Percentiles rank a stretch among this genome's conserved stretches.
Conservation (phyloP, 2,888 invertebrate genomes). For the Hemistola chrysoprasaria region DNA sequence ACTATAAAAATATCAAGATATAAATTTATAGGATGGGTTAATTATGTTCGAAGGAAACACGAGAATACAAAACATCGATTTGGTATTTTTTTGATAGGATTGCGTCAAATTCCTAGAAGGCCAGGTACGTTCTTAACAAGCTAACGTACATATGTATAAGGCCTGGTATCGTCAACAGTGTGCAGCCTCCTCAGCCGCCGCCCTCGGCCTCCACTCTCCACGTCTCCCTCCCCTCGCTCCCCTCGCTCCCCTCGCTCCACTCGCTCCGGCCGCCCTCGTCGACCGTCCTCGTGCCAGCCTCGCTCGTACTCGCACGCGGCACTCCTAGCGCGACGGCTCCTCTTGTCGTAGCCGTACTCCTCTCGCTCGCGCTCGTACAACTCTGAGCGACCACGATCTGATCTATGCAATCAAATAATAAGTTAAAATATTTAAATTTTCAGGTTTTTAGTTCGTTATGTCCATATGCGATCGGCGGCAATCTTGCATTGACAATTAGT, state of each 20-base stretch:
- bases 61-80: too few species aligned
- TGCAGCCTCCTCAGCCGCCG: conserved; percentile 53
- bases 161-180: conserved; percentile 58
- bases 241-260: conserved; percentile 9
- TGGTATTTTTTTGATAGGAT: too few species aligned
- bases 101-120: too few species aligned
- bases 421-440: too few species aligned
- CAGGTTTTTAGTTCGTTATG: too few species aligned
- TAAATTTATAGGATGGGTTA: too few species aligned
- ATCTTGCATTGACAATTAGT: too few species aligned
- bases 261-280: conserved; percentile 30
- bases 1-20: too few species aligned
- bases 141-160: conserved; percentile 22
- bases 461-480: too few species aligned
- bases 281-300: conserved; percentile 46
- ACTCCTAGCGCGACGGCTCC: conserved; percentile 62
- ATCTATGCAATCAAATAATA: conserved; percentile 30
- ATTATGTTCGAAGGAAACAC: too few species aligned
- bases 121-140: background rate
- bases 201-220: conserved; percentile 31
- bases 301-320: conserved; percentile 57
- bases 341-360: conserved; percentile 39
- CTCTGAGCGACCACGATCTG: conserved; percentile 61
- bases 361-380: conserved; percentile 56
- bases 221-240: conserved; percentile 25